Evolutionary conservation across 2,888 invertebrate genomes (phyloP), one percentile per base, ranked within the genome.

Genomic region (Drosophila conformis): DNA sequence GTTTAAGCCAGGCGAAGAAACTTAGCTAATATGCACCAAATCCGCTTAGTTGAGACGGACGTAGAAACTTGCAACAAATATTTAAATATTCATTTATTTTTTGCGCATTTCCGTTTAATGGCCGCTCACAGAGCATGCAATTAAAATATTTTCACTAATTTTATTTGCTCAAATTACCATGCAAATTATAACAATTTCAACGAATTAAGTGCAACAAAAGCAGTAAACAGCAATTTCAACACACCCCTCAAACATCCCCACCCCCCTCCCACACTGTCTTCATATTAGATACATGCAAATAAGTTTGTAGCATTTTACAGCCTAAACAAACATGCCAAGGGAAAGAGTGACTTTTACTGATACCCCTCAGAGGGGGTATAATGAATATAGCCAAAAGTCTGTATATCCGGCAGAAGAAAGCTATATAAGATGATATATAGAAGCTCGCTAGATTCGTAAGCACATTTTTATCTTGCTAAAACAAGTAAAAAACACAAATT

Each of bases 141-240:
- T 83, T 87, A 69, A 87, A 87, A 82, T 83, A 84, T 76, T 82
- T 82, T 56, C 69, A 53, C 59, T 72, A 86, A 88, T 76, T 84
- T 73, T 51, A 65, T 61, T 36, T 64, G 48, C 58, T 59, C 67
- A 74, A 78, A 84, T 84, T 78, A 70, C 71, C 62, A 73, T 86
- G 76, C 61, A 82, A 76, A 81, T 80, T 69, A 70, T 66, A 70
- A 68, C 60, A 77, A 85, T 87, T 83, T 65, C 31, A 69, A 51
- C 40, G 68, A 85, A 83, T 83, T 82, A 80, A 80, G 70, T 77
- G 72, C 77, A 77, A 60, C 70, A 69, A 65, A 62, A 68, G 46
- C 42, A 64, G 18, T 36, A n/a, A 51, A 21, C 27, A 46, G 21
- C 21, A 36, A 25, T 49, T 54, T 13, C 35, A 27, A 18, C 36